Evolutionary conservation across 2,888 invertebrate genomes (phyloP).

Genomic region (Pheosia gnoma): DNA sequence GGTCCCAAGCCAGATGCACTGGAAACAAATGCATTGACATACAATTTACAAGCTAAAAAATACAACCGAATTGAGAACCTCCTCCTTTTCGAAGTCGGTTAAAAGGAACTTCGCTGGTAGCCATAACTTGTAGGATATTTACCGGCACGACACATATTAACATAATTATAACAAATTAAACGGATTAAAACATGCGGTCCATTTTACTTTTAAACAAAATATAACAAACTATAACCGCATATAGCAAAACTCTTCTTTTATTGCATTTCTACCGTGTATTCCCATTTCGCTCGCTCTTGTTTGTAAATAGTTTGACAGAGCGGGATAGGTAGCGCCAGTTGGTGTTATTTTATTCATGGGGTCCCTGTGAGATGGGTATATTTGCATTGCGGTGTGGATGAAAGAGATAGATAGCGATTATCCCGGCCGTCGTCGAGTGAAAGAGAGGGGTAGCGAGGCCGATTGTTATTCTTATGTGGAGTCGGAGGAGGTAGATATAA

Average conservation of each 20-base stretch:
- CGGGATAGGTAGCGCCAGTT: slow-evolving; percentile 61
- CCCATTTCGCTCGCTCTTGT: slow-evolving; percentile 54
- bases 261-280: slow-evolving; percentile 63
- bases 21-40: not conserved
- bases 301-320: slow-evolving; percentile 42
- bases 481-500: slow-evolving; percentile 42
- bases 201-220: slow-evolving; percentile 57
- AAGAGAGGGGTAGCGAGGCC: slow-evolving; percentile 68
- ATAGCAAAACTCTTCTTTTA: slow-evolving; percentile 73
- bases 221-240: slow-evolving; percentile 61
- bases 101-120: not conserved
- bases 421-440: slow-evolving; percentile 65
- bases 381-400: slow-evolving; percentile 51
- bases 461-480: slow-evolving; percentile 67
- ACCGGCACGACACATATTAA: slow-evolving; percentile 35
- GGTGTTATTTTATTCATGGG: slow-evolving; percentile 75
- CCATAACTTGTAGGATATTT: slow-evolving; percentile 25
- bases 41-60: not conserved
- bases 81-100: no score
- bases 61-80: no score
- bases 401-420: slow-evolving; percentile 56
- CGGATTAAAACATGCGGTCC: slow-evolving; percentile 65
- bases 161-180: slow-evolving; percentile 65
- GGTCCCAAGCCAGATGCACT: no score
- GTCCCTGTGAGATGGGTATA: slow-evolving; percentile 60